These are phyloP conservation scores for Helogale parvula DNA, from an alignment of 2,113 vertebrate species.

Conservation along the genomic window DNA sequence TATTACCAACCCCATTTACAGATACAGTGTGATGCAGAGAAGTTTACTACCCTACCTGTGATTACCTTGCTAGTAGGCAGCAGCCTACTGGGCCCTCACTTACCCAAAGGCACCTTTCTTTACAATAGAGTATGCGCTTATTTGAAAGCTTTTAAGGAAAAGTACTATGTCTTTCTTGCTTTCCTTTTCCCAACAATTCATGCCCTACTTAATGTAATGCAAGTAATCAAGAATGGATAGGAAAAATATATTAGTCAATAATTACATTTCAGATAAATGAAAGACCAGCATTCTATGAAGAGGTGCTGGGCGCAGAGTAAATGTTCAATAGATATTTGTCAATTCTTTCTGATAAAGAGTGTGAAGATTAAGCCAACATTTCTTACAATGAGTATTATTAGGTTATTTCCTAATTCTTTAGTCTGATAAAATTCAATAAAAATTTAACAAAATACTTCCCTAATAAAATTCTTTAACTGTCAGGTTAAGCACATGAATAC, in stretches of 20 bases:
- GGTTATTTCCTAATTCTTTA: neutral
- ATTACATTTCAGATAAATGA: neutral
- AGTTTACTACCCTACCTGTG: rapidly evolving
- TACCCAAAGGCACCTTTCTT: neutral
- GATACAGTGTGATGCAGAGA: neutral
- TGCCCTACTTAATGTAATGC: neutral
- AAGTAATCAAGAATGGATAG: neutral
- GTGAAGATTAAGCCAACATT: neutral
- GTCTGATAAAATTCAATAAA: neutral
- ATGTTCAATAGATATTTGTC: neutral
- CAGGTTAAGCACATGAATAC: neutral
- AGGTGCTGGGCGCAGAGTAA: neutral
- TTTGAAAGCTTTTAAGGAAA: neutral
- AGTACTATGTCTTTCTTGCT: neutral
- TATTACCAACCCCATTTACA: neutral
- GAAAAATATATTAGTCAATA: neutral
- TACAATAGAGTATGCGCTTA: neutral
- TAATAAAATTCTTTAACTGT: neutral
- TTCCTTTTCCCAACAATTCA: neutral
- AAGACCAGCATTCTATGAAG: neutral
- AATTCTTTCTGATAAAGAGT: neutral
- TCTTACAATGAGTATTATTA: neutral
- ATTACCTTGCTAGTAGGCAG: neutral
- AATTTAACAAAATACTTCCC: neutral
- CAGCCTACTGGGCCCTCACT: neutral